A percentile compares a stretch with the other conserved stretches of the same genome.
These are phyloP conservation scores for Drosophila serrata DNA, from an alignment of 1,140 invertebrate species.

Conservation along the genomic window DNA sequence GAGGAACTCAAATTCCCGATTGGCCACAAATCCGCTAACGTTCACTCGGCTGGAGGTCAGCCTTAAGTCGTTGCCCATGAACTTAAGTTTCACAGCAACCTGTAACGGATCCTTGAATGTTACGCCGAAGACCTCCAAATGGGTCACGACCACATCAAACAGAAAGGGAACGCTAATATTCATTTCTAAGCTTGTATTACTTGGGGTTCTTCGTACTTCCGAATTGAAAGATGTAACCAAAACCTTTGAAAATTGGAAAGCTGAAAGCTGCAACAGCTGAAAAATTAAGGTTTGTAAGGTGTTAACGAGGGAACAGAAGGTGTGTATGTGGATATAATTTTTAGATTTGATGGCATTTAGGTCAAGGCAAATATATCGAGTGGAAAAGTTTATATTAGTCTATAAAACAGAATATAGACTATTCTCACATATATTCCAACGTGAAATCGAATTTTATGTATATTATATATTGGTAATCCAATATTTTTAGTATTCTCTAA, in stretches of 20 bases:
- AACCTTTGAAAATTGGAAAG: background rate
- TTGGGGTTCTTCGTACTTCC: background rate
- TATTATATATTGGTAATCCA: background rate
- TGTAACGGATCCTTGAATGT: background rate
- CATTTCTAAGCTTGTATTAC: background rate
- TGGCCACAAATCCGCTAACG: conserved; percentile 41
- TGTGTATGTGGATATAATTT: background rate
- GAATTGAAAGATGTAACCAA: background rate
- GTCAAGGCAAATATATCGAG: background rate
- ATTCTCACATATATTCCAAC: too few species aligned
- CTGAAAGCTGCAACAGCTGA: background rate
- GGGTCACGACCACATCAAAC: conserved; percentile 38
- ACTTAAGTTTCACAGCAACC: background rate
- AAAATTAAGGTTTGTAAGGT: background rate
- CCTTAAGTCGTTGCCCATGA: background rate
- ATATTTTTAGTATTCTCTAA: background rate
- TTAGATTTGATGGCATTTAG: background rate
- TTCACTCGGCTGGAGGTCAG: conserved; percentile 58
- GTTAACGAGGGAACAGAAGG: background rate
- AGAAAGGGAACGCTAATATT: conserved; percentile 16
- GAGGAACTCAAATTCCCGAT: conserved; percentile 1
- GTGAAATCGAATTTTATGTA: too few species aligned
- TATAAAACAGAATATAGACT: background rate
- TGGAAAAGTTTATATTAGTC: background rate
- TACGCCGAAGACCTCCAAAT: conserved; percentile 3